Evolutionary conservation across 2,113 vertebrate genomes (phyloP).

Genomic region (Pterophyllum scalare): DNA sequence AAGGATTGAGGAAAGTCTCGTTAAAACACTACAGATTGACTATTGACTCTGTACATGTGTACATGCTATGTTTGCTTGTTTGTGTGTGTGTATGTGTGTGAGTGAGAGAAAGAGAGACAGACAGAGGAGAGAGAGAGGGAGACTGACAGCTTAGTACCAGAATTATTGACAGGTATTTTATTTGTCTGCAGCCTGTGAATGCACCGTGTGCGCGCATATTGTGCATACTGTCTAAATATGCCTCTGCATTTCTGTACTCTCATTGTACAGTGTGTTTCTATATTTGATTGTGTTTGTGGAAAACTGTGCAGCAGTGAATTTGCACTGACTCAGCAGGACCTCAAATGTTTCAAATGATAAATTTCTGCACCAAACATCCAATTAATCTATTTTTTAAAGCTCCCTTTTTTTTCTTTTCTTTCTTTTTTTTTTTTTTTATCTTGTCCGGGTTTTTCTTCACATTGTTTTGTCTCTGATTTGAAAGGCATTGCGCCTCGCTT

Average conservation of each 20-base stretch:
- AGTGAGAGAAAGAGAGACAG: background rate
- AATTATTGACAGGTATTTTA: conserved; percentile 4
- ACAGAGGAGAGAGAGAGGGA: background rate
- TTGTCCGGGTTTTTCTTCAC: conserved; percentile 19
- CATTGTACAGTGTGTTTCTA: background rate
- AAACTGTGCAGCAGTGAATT: background rate
- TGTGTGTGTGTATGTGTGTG: background rate
- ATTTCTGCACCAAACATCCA: background rate
- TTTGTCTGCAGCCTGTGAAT: background rate
- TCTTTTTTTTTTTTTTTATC: background rate
- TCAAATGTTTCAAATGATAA: background rate
- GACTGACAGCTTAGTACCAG: background rate
- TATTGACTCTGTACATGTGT: background rate
- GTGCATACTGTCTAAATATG: background rate
- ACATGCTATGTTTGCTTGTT: background rate
- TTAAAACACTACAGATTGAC: background rate
- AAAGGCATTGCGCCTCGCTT: conserved; percentile 38
- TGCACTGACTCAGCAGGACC: conserved; percentile 22
- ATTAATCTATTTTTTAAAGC: conserved; percentile 12
- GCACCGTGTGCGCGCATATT: background rate
- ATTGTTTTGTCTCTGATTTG: conserved; percentile 21
- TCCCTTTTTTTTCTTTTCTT: background rate
- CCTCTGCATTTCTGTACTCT: background rate
- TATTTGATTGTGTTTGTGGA: background rate
- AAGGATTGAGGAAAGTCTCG: background rate